phyloP scores from a whole-genome alignment of 2,888 invertebrate species.

The Chirona hameri region DNA sequence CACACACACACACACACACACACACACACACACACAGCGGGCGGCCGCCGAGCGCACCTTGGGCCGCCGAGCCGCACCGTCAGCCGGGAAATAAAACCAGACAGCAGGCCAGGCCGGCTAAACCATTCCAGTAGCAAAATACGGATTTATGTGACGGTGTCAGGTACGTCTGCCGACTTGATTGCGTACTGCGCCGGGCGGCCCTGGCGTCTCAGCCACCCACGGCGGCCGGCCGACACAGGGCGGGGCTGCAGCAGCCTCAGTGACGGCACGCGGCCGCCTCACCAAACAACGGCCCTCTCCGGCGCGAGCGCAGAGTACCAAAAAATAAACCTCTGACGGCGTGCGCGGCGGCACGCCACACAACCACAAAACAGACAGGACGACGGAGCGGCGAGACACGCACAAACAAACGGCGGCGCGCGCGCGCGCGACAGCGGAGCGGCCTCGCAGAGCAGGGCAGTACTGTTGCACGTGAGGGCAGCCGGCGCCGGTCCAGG shows the following conservation, averaged over 20 bases:
- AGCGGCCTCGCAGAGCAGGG: neutral
- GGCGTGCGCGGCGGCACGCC: too few species aligned
- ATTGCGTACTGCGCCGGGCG: too few species aligned
- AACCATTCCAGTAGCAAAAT: neutral
- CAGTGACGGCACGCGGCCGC: neutral
- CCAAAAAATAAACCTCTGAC: neutral
- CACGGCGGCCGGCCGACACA: neutral
- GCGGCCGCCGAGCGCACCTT: neutral
- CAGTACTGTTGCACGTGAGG: neutral
- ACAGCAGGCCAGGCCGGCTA: neutral
- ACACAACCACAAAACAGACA: neutral
- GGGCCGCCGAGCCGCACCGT: neutral
- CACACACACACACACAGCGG: neutral
- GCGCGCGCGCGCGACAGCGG: neutral
- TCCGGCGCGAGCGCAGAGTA: neutral
- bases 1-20: neutral
- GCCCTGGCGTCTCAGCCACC: too few species aligned
- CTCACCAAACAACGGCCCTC: too few species aligned
- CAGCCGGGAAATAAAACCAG: neutral
- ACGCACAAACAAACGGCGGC: neutral
- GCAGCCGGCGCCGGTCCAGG: neutral
- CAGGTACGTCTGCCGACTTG: conserved; percentile 4
- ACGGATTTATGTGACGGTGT: neutral
- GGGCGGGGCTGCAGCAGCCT: neutral
- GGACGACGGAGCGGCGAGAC: neutral